Evolutionary conservation across 2,113 vertebrate species (phyloP).

Genomic region (Cyanoramphus novaezelandiae): DNA sequence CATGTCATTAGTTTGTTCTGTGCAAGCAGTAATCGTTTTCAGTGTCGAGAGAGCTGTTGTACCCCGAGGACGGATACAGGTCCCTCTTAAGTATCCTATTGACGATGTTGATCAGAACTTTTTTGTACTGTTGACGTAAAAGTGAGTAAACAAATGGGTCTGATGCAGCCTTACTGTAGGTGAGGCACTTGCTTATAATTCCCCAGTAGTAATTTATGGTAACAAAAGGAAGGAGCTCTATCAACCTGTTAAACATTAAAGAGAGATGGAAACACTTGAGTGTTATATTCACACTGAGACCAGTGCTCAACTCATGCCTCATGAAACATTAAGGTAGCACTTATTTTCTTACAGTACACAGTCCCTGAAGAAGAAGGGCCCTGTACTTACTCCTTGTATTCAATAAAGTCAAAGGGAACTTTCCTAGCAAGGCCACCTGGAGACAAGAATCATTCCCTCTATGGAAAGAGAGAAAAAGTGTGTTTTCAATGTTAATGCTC

Average conservation of each 20-base stretch:
- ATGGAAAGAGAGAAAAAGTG: not conserved
- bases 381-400: not conserved
- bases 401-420: not conserved
- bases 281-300: not conserved
- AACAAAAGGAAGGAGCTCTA: slow-evolving; percentile 78
- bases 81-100: slow-evolving; percentile 73
- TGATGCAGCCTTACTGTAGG: slow-evolving; percentile 80
- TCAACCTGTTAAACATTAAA: slow-evolving; percentile 76
- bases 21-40: slow-evolving; percentile 76
- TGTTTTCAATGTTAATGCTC: not conserved
- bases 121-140: slow-evolving; percentile 80
- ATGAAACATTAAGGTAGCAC: slow-evolving; percentile 33
- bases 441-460: not conserved
- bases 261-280: slow-evolving; percentile 18
- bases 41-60: slow-evolving; percentile 76
- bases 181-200: slow-evolving; percentile 78
- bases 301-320: not conserved
- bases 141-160: slow-evolving; percentile 81
- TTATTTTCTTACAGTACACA: not conserved
- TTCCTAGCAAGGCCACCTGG: not conserved
- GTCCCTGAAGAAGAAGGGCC: not conserved
- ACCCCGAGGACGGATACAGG: slow-evolving; percentile 69
- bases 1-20: slow-evolving; percentile 64
- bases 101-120: slow-evolving; percentile 75
- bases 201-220: slow-evolving; percentile 79